phyloP scores from a whole-genome alignment of 1,140 invertebrate species.

The Acromyrmex charruanus region DNA sequence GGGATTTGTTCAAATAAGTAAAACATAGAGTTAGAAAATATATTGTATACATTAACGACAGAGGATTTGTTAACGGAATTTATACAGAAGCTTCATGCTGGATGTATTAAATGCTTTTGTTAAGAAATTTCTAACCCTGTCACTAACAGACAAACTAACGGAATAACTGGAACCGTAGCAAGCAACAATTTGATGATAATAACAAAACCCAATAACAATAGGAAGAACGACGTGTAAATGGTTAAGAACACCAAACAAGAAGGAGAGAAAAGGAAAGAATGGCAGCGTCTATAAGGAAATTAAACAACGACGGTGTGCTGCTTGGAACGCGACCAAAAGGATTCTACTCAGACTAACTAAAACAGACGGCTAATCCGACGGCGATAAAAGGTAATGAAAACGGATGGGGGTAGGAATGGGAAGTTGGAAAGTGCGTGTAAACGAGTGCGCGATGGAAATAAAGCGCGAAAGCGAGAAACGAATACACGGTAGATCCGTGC shows the following conservation, averaged over 20 bases:
- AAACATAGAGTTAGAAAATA: background rate
- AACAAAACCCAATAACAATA: background rate
- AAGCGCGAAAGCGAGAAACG: constrained; percentile 2
- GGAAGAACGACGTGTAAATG: background rate
- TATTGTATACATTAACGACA: background rate
- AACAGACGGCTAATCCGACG: constrained; percentile 43
- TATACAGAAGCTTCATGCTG: background rate
- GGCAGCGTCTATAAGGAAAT: constrained; percentile 20
- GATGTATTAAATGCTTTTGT: background rate
- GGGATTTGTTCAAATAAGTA: background rate
- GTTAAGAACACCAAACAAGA: background rate
- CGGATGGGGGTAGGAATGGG: constrained; percentile 3
- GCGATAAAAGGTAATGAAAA: constrained; percentile 49
- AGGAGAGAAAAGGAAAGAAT: background rate
- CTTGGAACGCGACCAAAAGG: constrained; percentile 29
- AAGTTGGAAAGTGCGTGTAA: constrained; percentile 43
- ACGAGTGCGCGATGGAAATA: constrained; percentile 25
- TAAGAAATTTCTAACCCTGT: background rate
- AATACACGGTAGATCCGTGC: background rate
- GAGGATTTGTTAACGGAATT: constrained; percentile 13
- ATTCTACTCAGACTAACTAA: constrained; percentile 24
- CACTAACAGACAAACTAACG: constrained; percentile 9
- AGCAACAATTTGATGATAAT: constrained; percentile 27
- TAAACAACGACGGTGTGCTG: constrained; percentile 1
- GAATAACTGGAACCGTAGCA: background rate